Base-by-base conservation (phyloP, 2,797 vertebrate genomes). In the Denticeps clupeoides region DNA sequence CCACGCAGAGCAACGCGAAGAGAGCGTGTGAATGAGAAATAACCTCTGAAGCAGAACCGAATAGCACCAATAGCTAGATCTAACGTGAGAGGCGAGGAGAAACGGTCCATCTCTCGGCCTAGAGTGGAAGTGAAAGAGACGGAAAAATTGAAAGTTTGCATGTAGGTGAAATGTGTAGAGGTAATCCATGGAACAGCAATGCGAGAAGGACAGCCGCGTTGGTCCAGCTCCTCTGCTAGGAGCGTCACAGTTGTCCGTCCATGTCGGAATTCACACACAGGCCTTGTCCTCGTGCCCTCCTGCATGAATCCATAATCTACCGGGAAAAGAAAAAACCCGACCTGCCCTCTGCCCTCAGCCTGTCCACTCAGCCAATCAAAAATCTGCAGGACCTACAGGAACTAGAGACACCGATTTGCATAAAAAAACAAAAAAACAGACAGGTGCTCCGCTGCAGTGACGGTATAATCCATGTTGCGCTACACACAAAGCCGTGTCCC, bases 281-380 rank as follows among this genome's bases (percentile, higher is more conserved):
- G 19, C 49, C 51, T 45, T 16, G 53, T 49, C 38, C 13, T 15
- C 9, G 6, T 23, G 45, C 9, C 32, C 25, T 45, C 27, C 48
- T 56, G 47, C 25, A 54, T 46, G 51, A 44, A 67, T 71, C 60
- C 63, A 52, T 59, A 65, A 59, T 32, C 67, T 59, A 68, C 65
- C 61, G 54, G 16, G 16, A 50, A 53, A 59, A 54, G 16, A 16
- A 50, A 53, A 59, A 47, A 43, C 58, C 56, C 59, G 52, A 28
- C 5, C 16, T 9, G 11, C 8, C 47, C 26, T 40, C 24, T n/a
- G 3, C 3, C 2, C 44, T 35, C 26, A 16, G 43, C 44, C 42
- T n/a, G n/a, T n/a, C n/a, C 44, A 42, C 5, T 19, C 42, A 13
- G 24, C 26, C 43, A 45, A 4, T 9, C 40, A 49, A 46, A 48